Percentiles rank a stretch among this genome's conserved stretches.
These are phyloP conservation scores for Phoeniculus purpureus DNA, from an alignment of 2,797 vertebrate species.

Conservation along the genomic window DNA sequence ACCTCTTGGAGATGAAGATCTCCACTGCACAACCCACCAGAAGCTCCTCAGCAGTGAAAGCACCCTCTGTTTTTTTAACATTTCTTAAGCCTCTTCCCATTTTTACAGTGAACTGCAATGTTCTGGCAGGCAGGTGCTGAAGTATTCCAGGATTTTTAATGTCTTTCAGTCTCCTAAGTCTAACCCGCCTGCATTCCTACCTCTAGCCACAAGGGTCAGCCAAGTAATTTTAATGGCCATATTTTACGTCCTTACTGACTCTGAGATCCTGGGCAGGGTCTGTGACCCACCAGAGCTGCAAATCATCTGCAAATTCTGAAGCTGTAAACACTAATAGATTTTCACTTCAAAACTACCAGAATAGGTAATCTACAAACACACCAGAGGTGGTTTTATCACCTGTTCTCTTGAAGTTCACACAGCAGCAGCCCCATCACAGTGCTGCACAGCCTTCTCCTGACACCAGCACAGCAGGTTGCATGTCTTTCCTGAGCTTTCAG, in stretches of 20 bases:
- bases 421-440: background rate
- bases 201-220: background rate
- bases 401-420: background rate
- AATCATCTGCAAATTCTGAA: background rate
- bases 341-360: background rate
- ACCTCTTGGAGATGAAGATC: background rate
- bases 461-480: background rate
- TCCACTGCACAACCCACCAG: background rate
- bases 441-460: background rate
- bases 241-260: background rate
- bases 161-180: background rate
- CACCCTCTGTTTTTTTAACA: fast-evolving
- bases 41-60: background rate
- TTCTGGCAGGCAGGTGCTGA: background rate
- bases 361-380: background rate
- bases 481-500: background rate
- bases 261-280: fast-evolving
- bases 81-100: background rate
- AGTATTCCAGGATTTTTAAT: background rate
- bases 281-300: fast-evolving
- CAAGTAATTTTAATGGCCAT: background rate
- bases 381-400: background rate
- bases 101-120: background rate
- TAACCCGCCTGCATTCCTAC: background rate
- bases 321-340: background rate